phyloP scores from a whole-genome alignment of 2,888 invertebrate genomes.

The Sesia bembeciformis region DNA sequence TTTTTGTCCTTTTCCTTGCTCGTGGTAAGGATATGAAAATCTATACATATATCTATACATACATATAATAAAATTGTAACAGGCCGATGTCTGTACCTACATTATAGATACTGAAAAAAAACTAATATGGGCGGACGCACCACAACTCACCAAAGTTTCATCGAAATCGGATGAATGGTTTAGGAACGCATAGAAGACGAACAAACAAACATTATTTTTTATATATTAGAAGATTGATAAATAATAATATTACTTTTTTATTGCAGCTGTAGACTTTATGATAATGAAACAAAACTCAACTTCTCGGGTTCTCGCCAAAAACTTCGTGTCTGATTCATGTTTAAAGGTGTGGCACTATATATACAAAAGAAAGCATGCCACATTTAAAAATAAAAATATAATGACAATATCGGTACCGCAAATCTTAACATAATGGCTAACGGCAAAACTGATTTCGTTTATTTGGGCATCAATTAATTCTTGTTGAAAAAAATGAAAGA shows the following conservation, averaged over 20 bases:
- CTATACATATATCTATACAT: too few relatives aligned
- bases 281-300: too few relatives aligned
- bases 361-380: neutral
- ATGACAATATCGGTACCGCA: constrained; percentile 24
- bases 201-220: neutral
- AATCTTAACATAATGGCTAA: constrained; percentile 41
- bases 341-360: neutral
- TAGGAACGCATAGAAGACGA: neutral
- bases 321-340: neutral
- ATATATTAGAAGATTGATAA: too few relatives aligned
- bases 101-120: too few relatives aligned
- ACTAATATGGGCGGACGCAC: too few relatives aligned
- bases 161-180: too few relatives aligned
- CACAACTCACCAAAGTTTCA: too few relatives aligned
- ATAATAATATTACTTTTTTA: too few relatives aligned
- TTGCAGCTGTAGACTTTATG: too few relatives aligned
- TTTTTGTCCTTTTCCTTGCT: neutral
- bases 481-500: constrained; percentile 15
- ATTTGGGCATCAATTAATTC: constrained; percentile 48
- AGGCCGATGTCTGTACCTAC: too few relatives aligned
- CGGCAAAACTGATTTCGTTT: constrained; percentile 26
- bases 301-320: too few relatives aligned
- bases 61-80: neutral
- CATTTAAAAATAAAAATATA: constrained; percentile 9
- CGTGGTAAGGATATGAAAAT: neutral